Evolutionary conservation across 2,797 vertebrate species (phyloP).

Genomic region (Poeciliopsis gracilis): DNA sequence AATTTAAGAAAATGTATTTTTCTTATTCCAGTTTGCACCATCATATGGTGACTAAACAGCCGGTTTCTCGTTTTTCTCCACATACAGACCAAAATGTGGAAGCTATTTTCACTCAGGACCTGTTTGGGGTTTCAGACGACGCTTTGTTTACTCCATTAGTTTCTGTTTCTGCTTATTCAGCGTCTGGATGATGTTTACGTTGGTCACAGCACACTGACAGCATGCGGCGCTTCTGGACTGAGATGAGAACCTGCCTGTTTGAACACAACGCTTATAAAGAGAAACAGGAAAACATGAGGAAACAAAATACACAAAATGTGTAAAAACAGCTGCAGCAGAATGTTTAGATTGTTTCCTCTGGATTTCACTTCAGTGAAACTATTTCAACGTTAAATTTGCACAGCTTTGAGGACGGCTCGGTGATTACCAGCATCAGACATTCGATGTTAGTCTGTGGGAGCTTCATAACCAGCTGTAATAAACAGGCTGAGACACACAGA

Average conservation of each 20-base stretch:
- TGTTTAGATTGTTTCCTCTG: neutral
- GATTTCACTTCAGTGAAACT: neutral
- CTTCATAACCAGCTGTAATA: neutral
- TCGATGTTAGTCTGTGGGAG: neutral
- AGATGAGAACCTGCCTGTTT: neutral
- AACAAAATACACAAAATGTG: neutral
- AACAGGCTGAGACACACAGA: constrained; percentile 13
- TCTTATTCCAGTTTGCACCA: too few species aligned
- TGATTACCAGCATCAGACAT: neutral
- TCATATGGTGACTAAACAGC: neutral
- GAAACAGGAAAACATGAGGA: neutral
- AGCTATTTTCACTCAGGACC: neutral
- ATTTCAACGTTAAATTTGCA: neutral
- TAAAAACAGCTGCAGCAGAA: neutral
- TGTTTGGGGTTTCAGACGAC: neutral
- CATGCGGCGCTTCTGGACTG: neutral
- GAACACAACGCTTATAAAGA: neutral
- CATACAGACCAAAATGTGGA: neutral
- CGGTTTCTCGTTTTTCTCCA: neutral
- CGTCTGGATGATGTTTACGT: neutral
- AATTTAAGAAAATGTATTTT: too few species aligned
- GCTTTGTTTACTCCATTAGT: constrained; percentile 3
- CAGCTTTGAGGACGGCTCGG: neutral
- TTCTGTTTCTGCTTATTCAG: constrained; percentile 2
- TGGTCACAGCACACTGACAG: neutral